Percentiles rank a stretch among this genome's conserved stretches.
phyloP scores from a whole-genome alignment of 92 coral and sea anemone species.

The Paramuricea clavata region DNA sequence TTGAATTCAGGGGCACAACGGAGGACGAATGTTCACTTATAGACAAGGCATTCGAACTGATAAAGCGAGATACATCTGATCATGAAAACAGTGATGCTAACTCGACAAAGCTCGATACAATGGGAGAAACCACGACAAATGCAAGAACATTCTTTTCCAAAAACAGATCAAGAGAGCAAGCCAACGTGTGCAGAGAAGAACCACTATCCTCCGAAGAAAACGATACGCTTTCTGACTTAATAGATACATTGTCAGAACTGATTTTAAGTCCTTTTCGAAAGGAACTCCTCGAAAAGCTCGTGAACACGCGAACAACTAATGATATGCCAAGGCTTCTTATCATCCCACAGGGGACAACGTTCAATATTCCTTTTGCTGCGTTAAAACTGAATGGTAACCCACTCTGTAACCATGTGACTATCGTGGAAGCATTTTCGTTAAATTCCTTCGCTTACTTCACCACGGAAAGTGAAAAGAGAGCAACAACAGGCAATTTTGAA shows the following conservation, averaged over 20 bases:
- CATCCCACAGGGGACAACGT: slow-evolving; percentile 11
- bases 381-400: neutral
- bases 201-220: neutral
- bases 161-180: neutral
- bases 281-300: neutral
- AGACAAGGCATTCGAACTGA: neutral
- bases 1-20: slow-evolving; percentile 10
- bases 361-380: slow-evolving; percentile 16
- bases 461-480: neutral
- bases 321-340: neutral
- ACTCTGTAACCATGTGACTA: neutral
- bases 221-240: neutral
- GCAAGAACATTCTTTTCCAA: neutral
- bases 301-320: neutral
- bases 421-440: slow-evolving; percentile 11
- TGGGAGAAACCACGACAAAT: neutral
- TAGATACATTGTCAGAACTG: neutral
- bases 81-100: neutral
- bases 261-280: neutral
- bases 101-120: neutral
- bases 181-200: neutral
- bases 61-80: neutral
- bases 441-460: neutral
- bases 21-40: neutral
- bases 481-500: neutral